Evolutionary conservation across 2,113 vertebrate species (phyloP), one percentile per base, ranked within the genome.

Genomic region (Lagopus muta): DNA sequence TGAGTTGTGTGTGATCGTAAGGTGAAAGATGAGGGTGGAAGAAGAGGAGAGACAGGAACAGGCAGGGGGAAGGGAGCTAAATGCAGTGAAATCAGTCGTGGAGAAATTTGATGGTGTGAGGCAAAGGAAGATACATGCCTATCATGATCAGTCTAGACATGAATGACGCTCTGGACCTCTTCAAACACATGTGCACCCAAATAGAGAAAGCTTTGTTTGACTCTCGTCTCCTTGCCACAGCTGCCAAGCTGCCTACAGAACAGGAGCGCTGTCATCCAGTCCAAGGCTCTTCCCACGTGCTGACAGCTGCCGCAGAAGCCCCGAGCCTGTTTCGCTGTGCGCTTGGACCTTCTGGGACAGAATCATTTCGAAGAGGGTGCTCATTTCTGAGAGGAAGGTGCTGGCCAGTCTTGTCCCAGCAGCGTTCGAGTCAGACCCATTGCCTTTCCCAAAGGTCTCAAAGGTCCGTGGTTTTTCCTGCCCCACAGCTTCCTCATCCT

Each of bases 331-430:
- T 47, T 97, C 96, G 0, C 96, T 84, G 82, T 99, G 98, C 62
- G 92, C 90, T 16, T 98, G 98, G 48, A 96, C 96, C 21, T 98
- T 98, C 97, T 98, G 98, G 3, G 98, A 98, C 97, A 99, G 96
- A 88, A 99, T 97, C 98, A 99, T 98, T 95, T 99, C 98, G 10
- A 99, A 98, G 84, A 99, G 98, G 1, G 98, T 98, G 97, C 98
- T 99, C 98, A 99, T 99, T 97, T 99, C 99, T 0, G 98, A 99
- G 42, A 99, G 97, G 88, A 98, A 99, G 24, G 94, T 98, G 96
- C 92, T 98, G 55, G 98, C 98, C 95, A 99, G 96, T 11, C 97
- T 96, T 2, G 95, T 96, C 66, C 97, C 97, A 0, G 67, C 1
- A 0, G 95, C 76, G 0, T 70, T 85, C 0, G 91, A n/a, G 32